A percentile compares a stretch with the other conserved stretches of the same genome.
Evolutionary conservation across 2,888 invertebrate species (phyloP).

Genomic region (Hemithea aestivaria): DNA sequence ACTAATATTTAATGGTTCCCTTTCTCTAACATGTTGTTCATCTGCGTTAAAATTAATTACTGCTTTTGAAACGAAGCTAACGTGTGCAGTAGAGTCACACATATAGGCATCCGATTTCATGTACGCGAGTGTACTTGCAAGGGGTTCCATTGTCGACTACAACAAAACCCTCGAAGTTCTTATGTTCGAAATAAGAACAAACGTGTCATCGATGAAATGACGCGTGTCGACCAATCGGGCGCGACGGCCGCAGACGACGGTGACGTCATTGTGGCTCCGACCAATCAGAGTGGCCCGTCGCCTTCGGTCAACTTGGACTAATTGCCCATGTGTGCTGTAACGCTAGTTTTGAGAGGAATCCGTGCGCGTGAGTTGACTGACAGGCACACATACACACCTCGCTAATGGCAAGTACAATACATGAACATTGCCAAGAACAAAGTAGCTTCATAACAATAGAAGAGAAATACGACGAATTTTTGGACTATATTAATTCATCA

Average conservation of each 20-base stretch:
- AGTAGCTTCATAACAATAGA: slow-evolving; percentile 3
- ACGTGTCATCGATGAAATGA: slow-evolving; percentile 78
- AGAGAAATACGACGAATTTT: slow-evolving; percentile 1
- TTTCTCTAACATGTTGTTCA: slow-evolving; percentile 14
- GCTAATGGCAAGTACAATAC: slow-evolving; percentile 9
- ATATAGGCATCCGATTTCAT: slow-evolving; percentile 55
- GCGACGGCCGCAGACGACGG: slow-evolving; percentile 73
- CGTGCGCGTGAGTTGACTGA: slow-evolving; percentile 62
- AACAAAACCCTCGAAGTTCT: slow-evolving; percentile 69
- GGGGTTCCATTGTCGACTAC: slow-evolving; percentile 58
- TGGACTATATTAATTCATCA: slow-evolving; percentile 8
- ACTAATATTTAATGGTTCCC: slow-evolving; percentile 21
- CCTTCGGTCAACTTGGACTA: slow-evolving; percentile 78
- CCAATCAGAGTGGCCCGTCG: slow-evolving; percentile 69
- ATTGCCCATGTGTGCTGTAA: slow-evolving; percentile 78
- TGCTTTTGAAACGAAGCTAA: slow-evolving; percentile 11
- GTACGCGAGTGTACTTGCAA: slow-evolving; percentile 32
- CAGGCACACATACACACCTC: slow-evolving; percentile 29
- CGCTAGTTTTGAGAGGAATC: slow-evolving; percentile 67
- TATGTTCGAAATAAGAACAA: slow-evolving; percentile 76
- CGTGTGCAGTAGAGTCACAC: slow-evolving; percentile 38
- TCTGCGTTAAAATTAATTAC: slow-evolving; percentile 30
- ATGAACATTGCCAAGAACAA: slow-evolving; percentile 2
- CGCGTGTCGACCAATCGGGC: slow-evolving; percentile 78
- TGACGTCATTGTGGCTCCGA: slow-evolving; percentile 69